Conservation (phyloP, 2,888 invertebrate species). For the Lypha dubia region DNA sequence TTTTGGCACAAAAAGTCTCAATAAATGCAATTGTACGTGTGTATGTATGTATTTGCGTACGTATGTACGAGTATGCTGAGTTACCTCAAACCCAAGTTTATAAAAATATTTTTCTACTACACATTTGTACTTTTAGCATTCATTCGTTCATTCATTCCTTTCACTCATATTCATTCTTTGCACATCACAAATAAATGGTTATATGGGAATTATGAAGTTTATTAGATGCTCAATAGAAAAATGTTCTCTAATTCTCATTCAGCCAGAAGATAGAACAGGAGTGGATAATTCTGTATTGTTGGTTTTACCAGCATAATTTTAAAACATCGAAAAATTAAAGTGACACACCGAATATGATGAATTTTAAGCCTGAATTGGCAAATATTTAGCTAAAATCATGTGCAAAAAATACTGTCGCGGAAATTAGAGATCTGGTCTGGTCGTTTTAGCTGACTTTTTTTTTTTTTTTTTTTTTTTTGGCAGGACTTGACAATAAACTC, state of each 20-base stretch:
- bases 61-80: too few relatives aligned
- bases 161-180: slow-evolving; percentile 32
- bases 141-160: slow-evolving; percentile 26
- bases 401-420: too few relatives aligned
- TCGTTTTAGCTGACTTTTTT: too few relatives aligned
- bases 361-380: too few relatives aligned
- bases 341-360: too few relatives aligned
- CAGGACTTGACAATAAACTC: too few relatives aligned
- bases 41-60: neutral
- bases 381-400: too few relatives aligned
- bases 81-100: slow-evolving; percentile 1
- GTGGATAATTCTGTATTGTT: neutral
- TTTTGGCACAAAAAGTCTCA: slow-evolving; percentile 66
- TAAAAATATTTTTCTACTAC: neutral
- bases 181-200: slow-evolving; percentile 46
- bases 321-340: too few relatives aligned
- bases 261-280: neutral
- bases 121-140: slow-evolving; percentile 1
- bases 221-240: slow-evolving; percentile 43
- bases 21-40: slow-evolving; percentile 41
- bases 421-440: too few relatives aligned
- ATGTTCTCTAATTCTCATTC: neutral
- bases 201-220: slow-evolving; percentile 57
- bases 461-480: too few relatives aligned
- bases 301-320: neutral